A percentile compares a stretch with the other conserved stretches of the same genome.
Conservation (phyloP, 2,797 vertebrate species). For the Acipenser transmontanus region DNA sequence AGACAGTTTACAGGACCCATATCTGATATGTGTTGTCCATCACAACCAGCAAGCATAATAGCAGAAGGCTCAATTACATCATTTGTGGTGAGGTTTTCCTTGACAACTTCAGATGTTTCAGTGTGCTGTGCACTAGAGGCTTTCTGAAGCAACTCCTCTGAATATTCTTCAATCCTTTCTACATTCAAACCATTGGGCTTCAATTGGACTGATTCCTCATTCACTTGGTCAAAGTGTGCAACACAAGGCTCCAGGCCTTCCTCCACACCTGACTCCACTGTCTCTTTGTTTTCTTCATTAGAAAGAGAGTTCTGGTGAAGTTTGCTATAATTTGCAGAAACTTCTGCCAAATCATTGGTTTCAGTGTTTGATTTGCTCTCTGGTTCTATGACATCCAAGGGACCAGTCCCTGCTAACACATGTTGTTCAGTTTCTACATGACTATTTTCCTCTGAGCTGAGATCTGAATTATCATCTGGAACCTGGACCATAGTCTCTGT, state of each 20-base stretch:
- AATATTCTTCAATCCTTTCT: too few relatives aligned
- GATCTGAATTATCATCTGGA: conserved; percentile 42
- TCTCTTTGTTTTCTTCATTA: neutral
- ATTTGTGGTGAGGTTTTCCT: too few relatives aligned
- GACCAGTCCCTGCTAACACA: conserved; percentile 38
- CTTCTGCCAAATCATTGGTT: neutral
- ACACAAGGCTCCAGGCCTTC: neutral
- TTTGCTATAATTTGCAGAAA: neutral
- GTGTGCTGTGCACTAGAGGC: too few relatives aligned
- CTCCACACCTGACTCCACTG: neutral
- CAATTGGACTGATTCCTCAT: too few relatives aligned
- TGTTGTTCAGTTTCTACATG: conserved; percentile 29
- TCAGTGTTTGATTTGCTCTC: conserved; percentile 9
- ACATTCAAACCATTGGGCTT: too few relatives aligned
- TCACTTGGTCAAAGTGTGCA: too few relatives aligned
- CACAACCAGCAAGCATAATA: too few relatives aligned
- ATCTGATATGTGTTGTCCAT: too few relatives aligned
- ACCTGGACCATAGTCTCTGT: conserved; percentile 51
- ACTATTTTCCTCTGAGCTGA: conserved; percentile 22
- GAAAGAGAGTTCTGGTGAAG: neutral
- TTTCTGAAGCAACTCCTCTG: too few relatives aligned
- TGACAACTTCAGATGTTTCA: too few relatives aligned
- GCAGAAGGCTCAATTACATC: too few relatives aligned
- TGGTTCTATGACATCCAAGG: conserved; percentile 27
- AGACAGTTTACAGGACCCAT: too few relatives aligned